A percentile compares a stretch with the other conserved stretches of the same genome.
Evolutionary conservation across 2,888 invertebrate genomes (phyloP).

Genomic region (Aradus depressus): DNA sequence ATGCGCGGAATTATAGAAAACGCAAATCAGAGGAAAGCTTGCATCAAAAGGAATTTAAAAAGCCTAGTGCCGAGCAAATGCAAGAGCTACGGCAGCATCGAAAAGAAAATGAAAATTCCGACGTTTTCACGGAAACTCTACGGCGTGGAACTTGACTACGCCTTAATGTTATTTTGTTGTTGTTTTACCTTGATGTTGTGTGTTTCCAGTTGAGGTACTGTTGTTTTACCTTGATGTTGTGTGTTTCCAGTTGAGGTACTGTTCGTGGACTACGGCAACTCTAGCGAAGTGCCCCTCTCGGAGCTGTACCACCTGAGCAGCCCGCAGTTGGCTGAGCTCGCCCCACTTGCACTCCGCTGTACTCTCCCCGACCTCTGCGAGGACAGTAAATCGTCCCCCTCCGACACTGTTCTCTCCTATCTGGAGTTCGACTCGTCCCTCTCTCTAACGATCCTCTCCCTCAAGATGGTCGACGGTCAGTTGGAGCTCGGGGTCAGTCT

Average conservation of each 20-base stretch:
- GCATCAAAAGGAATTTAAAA: no score
- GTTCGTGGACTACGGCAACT: slow-evolving; percentile 68
- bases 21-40: no score
- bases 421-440: neutral
- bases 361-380: slow-evolving; percentile 50
- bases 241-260: slow-evolving; percentile 39
- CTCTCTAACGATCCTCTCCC: neutral
- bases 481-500: neutral
- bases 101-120: no score
- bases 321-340: slow-evolving; percentile 47
- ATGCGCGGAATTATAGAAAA: no score
- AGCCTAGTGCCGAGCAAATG: no score
- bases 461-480: slow-evolving; percentile 10
- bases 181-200: no score
- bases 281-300: slow-evolving; percentile 47
- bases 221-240: no score
- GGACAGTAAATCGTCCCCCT: slow-evolving; percentile 26
- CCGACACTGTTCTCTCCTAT: neutral
- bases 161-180: no score
- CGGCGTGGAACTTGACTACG: no score
- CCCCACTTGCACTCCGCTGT: slow-evolving; percentile 62
- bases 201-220: slow-evolving; percentile 39
- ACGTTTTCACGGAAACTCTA: no score
- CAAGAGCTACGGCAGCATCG: no score
- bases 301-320: slow-evolving; percentile 58